These are phyloP conservation scores for Octomys mimax DNA, from an alignment of 2,797 vertebrate genomes.

Conservation along the genomic window DNA sequence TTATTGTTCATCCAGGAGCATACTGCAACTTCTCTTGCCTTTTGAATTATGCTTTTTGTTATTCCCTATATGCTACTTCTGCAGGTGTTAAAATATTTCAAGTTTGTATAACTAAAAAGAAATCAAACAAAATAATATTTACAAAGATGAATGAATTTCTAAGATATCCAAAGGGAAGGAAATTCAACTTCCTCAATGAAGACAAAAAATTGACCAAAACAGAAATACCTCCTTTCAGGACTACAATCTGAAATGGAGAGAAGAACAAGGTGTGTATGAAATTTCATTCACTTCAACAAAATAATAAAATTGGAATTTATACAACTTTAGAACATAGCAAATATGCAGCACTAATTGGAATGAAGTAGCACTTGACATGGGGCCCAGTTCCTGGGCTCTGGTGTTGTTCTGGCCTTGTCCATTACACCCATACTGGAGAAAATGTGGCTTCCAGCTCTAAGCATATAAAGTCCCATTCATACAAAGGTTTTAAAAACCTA, in stretches of 20 bases:
- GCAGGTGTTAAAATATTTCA: no score
- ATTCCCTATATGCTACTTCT: no score
- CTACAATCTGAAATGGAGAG: background rate
- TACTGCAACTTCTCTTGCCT: no score
- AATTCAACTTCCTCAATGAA: background rate
- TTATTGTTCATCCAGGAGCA: no score
- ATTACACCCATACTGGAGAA: background rate
- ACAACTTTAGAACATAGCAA: background rate
- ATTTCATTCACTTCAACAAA: background rate
- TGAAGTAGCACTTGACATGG: background rate
- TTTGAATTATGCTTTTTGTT: no score
- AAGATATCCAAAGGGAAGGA: background rate
- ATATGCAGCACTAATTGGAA: background rate
- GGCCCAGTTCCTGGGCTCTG: background rate
- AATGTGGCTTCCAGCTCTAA: background rate
- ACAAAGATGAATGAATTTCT: slow-evolving; percentile 5
- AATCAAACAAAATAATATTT: background rate
- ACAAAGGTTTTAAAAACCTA: background rate
- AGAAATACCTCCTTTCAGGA: background rate
- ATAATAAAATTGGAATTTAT: background rate
- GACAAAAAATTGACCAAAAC: slow-evolving; percentile 31
- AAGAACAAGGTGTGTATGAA: background rate
- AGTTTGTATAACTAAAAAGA: no score
- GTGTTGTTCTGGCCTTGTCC: background rate
- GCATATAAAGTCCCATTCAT: background rate